Evolutionary conservation across 2,888 invertebrate genomes (phyloP), one percentile per base, ranked within the genome.

Genomic region (Troides helena): DNA sequence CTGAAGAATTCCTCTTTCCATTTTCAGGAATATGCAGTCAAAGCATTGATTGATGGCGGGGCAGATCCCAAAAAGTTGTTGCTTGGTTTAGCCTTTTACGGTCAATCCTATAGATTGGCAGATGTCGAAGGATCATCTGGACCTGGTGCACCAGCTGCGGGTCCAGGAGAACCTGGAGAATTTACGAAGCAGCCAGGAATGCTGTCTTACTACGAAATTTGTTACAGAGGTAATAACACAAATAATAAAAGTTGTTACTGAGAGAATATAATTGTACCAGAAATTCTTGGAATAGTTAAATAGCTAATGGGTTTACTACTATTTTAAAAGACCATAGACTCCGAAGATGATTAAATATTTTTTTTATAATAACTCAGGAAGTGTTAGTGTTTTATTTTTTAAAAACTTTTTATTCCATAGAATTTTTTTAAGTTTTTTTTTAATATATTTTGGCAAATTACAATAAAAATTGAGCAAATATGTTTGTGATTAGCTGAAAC

Each of bases 181-280:
- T 95, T 95, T 73, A 97, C 97, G 0, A 95, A 95, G 73, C 97
- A 97, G 84, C 96, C 97, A 0, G 98, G 98, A 78, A 97, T 97
- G 96, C 82, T 98, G 77, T 95, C 97, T 0, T 98, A 97, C 82
- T 97, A 97, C 79, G 98, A 98, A 90, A 95, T 98, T 73, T 97
- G 97, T 78, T 94, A 95, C 68, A 93, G 95, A 85, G 88, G 93
- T 93, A 74, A 70, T 25, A 46, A 57, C 2, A 39, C 50, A 23
- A 60, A 50, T 1, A 50, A 14, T 53, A 12, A 53, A 53, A 53
- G n/a, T 53, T 53, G 18, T 18, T 53, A n/a, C 53, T n/a, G 53
- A n/a, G 12, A 12, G 1, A 14, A 14, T 14, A 14, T 2, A 14
- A 46, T 46, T 46, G 12, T 12, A 46, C 14, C 46, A 14, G 46